Percentiles rank a stretch among this genome's conserved stretches.
Conservation (phyloP, 2,797 vertebrate genomes). For the Thamnophis elegans region DNA sequence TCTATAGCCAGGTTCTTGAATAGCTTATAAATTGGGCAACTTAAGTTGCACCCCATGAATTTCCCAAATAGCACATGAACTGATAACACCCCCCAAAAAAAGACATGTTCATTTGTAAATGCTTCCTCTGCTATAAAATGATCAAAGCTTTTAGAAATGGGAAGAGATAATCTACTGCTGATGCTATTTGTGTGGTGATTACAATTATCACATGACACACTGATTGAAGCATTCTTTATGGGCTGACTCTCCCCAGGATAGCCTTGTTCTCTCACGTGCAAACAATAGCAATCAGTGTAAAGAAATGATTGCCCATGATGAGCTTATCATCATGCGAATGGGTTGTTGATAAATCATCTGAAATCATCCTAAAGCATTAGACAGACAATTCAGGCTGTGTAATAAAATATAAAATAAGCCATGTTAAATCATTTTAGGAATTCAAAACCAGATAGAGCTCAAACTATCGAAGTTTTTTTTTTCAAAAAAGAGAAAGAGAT, state of each 20-base stretch:
- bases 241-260: constrained; percentile 5
- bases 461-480: not conserved
- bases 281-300: constrained; percentile 25
- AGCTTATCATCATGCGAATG: constrained; percentile 28
- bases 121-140: not conserved
- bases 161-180: not conserved
- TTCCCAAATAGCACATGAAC: not conserved
- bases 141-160: not conserved
- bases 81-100: not conserved
- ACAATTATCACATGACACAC: not conserved
- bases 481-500: too few relatives aligned
- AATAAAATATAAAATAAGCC: not conserved
- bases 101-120: not conserved
- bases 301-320: constrained; percentile 11
- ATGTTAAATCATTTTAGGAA: not conserved
- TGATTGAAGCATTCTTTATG: constrained; percentile 24
- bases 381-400: not conserved
- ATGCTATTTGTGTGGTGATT: constrained; percentile 5
- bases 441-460: not conserved
- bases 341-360: constrained; percentile 15
- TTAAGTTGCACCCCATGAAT: not conserved
- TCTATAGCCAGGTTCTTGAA: not conserved
- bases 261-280: not conserved
- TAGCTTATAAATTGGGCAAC: not conserved
- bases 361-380: not conserved